A percentile compares a stretch with the other conserved stretches of the same genome.
These are phyloP conservation scores for Sphaerodactylus townsendi DNA, from an alignment of 2,113 vertebrate genomes.

Conservation along the genomic window DNA sequence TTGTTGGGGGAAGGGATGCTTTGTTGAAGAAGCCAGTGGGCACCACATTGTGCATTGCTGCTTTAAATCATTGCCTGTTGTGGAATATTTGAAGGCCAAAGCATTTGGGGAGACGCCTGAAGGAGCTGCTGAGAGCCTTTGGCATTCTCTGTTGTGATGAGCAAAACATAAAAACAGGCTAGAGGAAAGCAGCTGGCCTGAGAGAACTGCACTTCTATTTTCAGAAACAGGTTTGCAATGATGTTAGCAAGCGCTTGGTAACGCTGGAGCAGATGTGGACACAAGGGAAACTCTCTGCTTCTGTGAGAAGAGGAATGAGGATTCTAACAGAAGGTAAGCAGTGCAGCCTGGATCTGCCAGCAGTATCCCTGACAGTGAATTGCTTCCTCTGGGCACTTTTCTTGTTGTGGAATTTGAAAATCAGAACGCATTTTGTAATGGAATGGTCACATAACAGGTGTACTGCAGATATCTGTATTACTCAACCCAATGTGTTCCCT, in stretches of 20 bases:
- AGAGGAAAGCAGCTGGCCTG: background rate
- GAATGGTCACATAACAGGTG: background rate
- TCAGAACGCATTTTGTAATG: background rate
- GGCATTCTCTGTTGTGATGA: background rate
- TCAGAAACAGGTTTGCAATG: slow-evolving; percentile 90
- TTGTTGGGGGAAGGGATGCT: too few species aligned
- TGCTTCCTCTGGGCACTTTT: background rate
- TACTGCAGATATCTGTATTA: background rate
- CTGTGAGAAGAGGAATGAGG: slow-evolving; percentile 87
- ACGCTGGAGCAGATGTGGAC: slow-evolving; percentile 86
- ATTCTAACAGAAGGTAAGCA: slow-evolving; percentile 80
- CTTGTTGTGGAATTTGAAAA: background rate
- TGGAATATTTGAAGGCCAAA: too few species aligned
- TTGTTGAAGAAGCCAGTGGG: too few species aligned
- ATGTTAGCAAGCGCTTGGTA: slow-evolving; percentile 85
- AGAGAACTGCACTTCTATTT: slow-evolving; percentile 28
- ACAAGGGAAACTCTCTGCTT: slow-evolving; percentile 81
- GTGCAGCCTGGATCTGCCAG: background rate
- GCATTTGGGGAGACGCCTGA: background rate
- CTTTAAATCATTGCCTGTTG: background rate
- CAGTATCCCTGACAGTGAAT: background rate
- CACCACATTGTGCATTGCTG: too few species aligned
- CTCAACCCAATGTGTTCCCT: background rate
- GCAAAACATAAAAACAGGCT: background rate
- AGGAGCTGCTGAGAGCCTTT: background rate